Conservation (phyloP, 2,113 vertebrate species). For the Dipodomys spectabilis region DNA sequence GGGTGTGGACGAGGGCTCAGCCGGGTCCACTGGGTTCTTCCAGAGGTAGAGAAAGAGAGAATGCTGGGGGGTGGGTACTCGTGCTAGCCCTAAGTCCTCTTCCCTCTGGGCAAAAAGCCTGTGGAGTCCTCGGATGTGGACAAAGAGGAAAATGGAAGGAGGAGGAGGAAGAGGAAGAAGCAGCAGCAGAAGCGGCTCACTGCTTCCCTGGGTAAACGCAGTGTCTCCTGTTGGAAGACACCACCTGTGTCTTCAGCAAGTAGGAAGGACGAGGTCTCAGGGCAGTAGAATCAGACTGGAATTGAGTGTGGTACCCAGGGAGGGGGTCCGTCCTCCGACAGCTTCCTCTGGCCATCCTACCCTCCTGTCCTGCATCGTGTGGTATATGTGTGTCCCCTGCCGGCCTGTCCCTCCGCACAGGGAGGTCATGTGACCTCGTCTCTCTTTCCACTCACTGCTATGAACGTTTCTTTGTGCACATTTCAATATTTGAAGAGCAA, state of each 20-base stretch:
- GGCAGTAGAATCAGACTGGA: not conserved
- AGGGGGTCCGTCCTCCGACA: not conserved
- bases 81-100: not conserved
- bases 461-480: too few species aligned
- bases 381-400: too few species aligned
- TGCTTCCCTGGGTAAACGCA: not conserved
- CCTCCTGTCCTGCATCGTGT: too few species aligned
- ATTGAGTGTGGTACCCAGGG: not conserved
- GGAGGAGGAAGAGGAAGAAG: not conserved
- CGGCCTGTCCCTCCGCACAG: not conserved
- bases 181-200: not conserved
- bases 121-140: not conserved
- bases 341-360: not conserved
- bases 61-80: accelerated
- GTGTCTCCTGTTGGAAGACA: not conserved
- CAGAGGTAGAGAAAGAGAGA: not conserved
- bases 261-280: not conserved
- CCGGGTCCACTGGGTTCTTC: too few species aligned
- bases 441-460: not conserved
- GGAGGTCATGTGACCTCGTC: too few species aligned
- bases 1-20: not conserved
- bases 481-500: too few species aligned
- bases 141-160: not conserved
- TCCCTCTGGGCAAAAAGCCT: not conserved
- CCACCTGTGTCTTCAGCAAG: not conserved